Percentiles rank a stretch among this genome's conserved stretches.
Evolutionary conservation across 1,140 invertebrate species (phyloP).

Genomic region (Drosophila sp.): DNA sequence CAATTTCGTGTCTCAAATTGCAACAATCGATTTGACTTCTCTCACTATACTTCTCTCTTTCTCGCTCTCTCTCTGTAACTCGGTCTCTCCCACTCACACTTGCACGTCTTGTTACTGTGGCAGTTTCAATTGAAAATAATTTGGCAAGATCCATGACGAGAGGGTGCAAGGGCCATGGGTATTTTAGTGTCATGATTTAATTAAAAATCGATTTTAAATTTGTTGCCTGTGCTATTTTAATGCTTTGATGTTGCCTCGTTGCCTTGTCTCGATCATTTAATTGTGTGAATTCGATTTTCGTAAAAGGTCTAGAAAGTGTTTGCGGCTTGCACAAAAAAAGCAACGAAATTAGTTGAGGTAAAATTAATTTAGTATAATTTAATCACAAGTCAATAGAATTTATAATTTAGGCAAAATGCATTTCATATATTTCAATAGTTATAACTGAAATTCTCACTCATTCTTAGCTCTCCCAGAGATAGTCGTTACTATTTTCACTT

Average conservation of each 20-base stretch:
- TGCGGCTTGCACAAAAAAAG: background rate
- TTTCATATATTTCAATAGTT: too few species aligned
- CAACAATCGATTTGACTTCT: conserved; percentile 65
- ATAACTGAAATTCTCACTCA: too few species aligned
- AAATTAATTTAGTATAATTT: too few species aligned
- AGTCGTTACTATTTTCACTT: background rate
- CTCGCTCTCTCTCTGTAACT: conserved; percentile 5
- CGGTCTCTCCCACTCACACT: conserved; percentile 27
- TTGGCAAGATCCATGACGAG: conserved; percentile 46
- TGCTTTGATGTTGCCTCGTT: conserved; percentile 51
- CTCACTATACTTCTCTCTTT: conserved; percentile 24
- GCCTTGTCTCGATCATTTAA: conserved; percentile 29
- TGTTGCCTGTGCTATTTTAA: conserved; percentile 64
- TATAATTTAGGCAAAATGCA: too few species aligned
- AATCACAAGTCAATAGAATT: too few species aligned
- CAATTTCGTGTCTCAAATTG: conserved; percentile 78
- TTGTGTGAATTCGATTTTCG: conserved; percentile 64
- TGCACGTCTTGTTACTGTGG: conserved; percentile 36
- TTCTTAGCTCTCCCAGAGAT: background rate
- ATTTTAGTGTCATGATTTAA: conserved; percentile 80
- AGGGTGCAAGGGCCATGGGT: conserved; percentile 32
- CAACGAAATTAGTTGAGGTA: conserved; percentile 13
- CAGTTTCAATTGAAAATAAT: conserved; percentile 76
- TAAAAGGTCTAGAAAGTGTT: conserved; percentile 30
- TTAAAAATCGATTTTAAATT: conserved; percentile 66